Percentiles rank a stretch among this genome's conserved stretches.
Evolutionary conservation across 2,797 vertebrate species (phyloP).

Genomic region (Tympanoctomys barrerae): DNA sequence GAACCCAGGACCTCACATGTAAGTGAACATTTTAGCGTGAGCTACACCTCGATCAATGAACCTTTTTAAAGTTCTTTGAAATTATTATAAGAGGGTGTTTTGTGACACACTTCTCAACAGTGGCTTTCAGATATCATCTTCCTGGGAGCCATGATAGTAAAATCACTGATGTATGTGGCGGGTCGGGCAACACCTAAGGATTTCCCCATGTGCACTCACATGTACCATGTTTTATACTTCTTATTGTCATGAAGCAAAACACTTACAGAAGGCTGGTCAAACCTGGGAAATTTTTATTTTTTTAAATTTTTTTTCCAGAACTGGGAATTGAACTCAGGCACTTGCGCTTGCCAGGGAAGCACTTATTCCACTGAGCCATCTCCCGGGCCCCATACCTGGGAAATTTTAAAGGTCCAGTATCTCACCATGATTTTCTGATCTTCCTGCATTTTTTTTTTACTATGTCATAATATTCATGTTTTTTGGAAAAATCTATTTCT

Average conservation of each 20-base stretch:
- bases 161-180: fast-evolving
- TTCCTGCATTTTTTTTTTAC: not conserved
- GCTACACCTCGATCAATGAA: not conserved
- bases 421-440: not conserved
- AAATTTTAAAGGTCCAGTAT: not conserved
- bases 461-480: not conserved
- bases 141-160: not conserved
- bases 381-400: too few relatives aligned
- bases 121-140: not conserved
- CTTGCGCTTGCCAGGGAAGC: too few relatives aligned
- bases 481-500: not conserved
- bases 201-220: not conserved
- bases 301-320: too few relatives aligned
- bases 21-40: not conserved
- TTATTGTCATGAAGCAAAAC: not conserved
- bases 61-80: not conserved
- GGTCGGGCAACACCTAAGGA: too few relatives aligned
- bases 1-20: not conserved
- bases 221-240: not conserved
- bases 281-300: too few relatives aligned
- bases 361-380: too few relatives aligned
- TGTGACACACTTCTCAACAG: not conserved
- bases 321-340: too few relatives aligned
- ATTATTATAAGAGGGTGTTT: not conserved
- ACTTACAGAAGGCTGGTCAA: not conserved